These are phyloP conservation scores for Mus spretus DNA, from an alignment of 2,797 vertebrate species.

Conservation along the genomic window DNA sequence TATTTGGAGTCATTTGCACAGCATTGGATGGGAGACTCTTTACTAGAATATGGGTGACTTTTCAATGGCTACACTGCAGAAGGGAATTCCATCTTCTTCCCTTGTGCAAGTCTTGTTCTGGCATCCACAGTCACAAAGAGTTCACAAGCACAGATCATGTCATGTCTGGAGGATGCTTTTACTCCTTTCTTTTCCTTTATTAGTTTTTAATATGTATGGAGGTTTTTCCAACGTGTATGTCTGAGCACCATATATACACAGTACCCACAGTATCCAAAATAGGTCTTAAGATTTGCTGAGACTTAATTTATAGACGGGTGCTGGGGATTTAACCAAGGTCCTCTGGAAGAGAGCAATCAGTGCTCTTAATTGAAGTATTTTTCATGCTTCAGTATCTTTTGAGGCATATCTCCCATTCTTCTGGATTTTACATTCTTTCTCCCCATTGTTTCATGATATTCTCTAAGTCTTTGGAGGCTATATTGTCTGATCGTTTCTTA, in stretches of 20 bases:
- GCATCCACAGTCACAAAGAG: no score
- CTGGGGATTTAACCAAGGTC: background rate
- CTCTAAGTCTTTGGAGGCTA: background rate
- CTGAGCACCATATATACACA: background rate
- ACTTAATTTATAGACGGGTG: background rate
- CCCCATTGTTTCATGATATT: background rate
- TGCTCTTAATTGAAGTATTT: no score
- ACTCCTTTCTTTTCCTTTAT: background rate
- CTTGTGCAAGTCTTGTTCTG: no score
- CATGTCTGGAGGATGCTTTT: background rate
- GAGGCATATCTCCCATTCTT: background rate
- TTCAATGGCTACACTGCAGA: background rate
- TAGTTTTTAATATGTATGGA: background rate
- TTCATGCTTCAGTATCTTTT: background rate
- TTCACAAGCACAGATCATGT: no score
- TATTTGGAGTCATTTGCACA: background rate
- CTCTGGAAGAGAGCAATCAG: background rate
- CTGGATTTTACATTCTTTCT: background rate
- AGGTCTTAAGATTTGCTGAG: background rate
- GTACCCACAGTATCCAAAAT: background rate
- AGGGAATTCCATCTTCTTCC: background rate
- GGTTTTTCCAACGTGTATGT: background rate
- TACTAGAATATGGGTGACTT: background rate
- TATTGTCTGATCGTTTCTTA: background rate
- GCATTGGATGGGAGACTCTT: background rate